phyloP scores from a whole-genome alignment of 2,888 invertebrate genomes.

The Rhodophaea formosa region DNA sequence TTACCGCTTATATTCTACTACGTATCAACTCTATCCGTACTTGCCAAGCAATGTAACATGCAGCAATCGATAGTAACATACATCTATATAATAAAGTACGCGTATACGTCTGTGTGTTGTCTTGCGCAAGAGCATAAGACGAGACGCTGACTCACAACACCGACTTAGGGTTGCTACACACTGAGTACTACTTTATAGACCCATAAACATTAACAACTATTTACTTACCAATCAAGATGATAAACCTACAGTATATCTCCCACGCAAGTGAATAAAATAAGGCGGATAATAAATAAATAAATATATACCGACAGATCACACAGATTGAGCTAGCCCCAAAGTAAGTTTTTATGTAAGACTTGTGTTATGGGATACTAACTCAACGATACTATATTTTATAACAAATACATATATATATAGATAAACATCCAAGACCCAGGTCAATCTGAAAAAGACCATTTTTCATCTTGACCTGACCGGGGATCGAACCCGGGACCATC shows the following conservation, averaged over 20 bases:
- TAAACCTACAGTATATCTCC: neutral
- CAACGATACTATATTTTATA: too few relatives aligned
- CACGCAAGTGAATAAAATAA: neutral
- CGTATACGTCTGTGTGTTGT: constrained; percentile 14
- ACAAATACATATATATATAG: too few relatives aligned
- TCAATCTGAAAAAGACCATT: too few relatives aligned
- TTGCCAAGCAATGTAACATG: constrained; percentile 32
- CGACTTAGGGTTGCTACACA: constrained; percentile 48
- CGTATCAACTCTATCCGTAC: neutral
- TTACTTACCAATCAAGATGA: constrained; percentile 9
- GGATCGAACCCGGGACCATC: too few relatives aligned
- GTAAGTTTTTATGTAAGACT: too few relatives aligned
- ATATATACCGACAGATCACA: too few relatives aligned
- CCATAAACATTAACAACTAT: neutral
- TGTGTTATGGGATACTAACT: too few relatives aligned
- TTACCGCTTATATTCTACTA: constrained; percentile 26
- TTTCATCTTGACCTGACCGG: too few relatives aligned
- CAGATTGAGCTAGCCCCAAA: too few relatives aligned
- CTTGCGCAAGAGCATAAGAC: constrained; percentile 33
- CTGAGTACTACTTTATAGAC: constrained; percentile 22
- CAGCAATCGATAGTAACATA: constrained; percentile 7
- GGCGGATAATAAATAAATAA: neutral
- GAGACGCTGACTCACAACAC: constrained; percentile 66
- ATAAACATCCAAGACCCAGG: too few relatives aligned
- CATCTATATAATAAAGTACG: neutral